Conservation (phyloP, 2,888 invertebrate species). For the Elysia crispata region DNA sequence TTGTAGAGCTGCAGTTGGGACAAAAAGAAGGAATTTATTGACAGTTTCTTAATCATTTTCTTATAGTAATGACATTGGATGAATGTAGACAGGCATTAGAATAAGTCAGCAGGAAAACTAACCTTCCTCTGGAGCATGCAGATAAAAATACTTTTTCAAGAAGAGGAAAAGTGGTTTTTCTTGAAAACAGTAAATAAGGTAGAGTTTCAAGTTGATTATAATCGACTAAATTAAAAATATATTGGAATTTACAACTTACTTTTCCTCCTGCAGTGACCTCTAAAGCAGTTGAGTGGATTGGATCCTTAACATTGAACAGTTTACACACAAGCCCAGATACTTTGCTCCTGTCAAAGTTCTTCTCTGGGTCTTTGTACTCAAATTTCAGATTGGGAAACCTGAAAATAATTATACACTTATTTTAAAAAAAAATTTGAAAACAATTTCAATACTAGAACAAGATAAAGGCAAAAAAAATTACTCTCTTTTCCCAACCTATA, state of each 20-base stretch:
- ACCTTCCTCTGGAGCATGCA: not conserved
- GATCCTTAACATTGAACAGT: slow-evolving; percentile 86
- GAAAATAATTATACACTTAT: slow-evolving; percentile 29
- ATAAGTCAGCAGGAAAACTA: too few species aligned
- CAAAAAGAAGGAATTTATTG: too few species aligned
- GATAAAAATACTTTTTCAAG: not conserved
- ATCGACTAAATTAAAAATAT: too few species aligned
- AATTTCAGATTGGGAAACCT: slow-evolving; percentile 81
- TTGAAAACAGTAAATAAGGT: too few species aligned
- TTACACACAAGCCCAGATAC: slow-evolving; percentile 89
- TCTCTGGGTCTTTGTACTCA: slow-evolving; percentile 87
- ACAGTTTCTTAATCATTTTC: too few species aligned
- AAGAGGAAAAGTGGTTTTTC: not conserved
- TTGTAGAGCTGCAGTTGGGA: slow-evolving; percentile 85
- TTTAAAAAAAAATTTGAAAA: too few species aligned
- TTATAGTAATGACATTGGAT: too few species aligned
- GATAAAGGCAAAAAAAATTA: too few species aligned
- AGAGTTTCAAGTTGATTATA: not conserved
- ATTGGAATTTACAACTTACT: slow-evolving; percentile 80
- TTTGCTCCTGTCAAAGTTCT: slow-evolving; percentile 74
- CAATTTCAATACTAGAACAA: too few species aligned
- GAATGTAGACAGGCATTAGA: too few species aligned
- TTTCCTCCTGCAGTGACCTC: slow-evolving; percentile 91
- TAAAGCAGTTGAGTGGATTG: slow-evolving; percentile 85
- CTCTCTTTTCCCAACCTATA: too few species aligned